These are phyloP conservation scores for Polypterus bichir DNA, from an alignment of 2,113 vertebrate genomes.

Conservation along the genomic window DNA sequence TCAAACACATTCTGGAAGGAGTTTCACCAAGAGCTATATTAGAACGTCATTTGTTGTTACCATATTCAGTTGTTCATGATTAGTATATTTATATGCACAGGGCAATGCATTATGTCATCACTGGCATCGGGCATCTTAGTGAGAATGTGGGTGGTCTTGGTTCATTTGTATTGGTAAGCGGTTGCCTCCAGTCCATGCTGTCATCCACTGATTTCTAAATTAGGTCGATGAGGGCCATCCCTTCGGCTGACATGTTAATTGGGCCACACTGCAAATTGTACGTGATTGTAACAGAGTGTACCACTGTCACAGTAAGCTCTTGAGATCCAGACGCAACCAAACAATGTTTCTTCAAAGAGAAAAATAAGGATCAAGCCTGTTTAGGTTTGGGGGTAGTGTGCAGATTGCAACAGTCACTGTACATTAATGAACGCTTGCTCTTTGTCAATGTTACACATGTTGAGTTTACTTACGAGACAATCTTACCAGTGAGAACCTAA, in stretches of 20 bases:
- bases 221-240: conserved; percentile 62
- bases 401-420: too few species aligned
- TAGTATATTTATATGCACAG: neutral
- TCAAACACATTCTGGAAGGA: too few species aligned
- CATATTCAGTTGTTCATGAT: conserved; percentile 29
- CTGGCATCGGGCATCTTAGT: conserved; percentile 45
- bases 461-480: too few species aligned
- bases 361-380: too few species aligned
- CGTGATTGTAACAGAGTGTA: conserved; percentile 49
- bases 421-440: too few species aligned
- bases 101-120: conserved; percentile 41
- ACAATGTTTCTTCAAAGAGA: too few species aligned
- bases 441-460: too few species aligned
- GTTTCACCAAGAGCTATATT: too few species aligned
- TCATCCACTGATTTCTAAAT: conserved; percentile 59
- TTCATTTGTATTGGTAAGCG: conserved; percentile 48
- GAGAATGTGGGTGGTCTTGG: conserved; percentile 60
- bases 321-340: conserved; percentile 18
- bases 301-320: conserved; percentile 40
- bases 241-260: conserved; percentile 62
- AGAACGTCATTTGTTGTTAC: conserved; percentile 28
- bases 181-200: conserved; percentile 56
- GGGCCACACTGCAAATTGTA: conserved; percentile 54
- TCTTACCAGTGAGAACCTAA: too few species aligned
- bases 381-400: too few species aligned